Conservation (phyloP, 35 echinoderm and acorn worm genomes). For the Apostichopus parvimensis region DNA sequence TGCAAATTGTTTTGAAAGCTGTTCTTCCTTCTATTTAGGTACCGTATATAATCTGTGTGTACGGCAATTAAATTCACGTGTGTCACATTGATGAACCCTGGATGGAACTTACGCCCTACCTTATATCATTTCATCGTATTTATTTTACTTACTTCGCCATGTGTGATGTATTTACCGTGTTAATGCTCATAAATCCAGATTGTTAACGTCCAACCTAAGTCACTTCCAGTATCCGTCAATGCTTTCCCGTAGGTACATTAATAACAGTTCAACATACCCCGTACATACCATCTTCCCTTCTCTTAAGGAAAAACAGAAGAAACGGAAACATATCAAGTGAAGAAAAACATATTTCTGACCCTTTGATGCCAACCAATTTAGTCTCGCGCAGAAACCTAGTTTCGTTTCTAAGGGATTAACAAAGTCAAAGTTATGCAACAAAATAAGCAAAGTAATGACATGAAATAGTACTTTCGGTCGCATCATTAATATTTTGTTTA, state of each 20-base stretch:
- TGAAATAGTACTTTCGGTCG: not conserved
- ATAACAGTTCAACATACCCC: not conserved
- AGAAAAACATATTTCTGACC: not conserved
- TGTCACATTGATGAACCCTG: no score
- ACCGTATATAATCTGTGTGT: no score
- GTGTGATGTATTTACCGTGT: constrained; percentile 3
- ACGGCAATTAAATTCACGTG: no score
- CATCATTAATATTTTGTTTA: not conserved
- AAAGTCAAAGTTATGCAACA: constrained; percentile 4
- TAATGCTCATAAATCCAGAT: constrained; percentile 27
- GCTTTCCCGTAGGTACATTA: not conserved
- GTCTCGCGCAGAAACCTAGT: not conserved
- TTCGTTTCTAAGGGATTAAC: not conserved
- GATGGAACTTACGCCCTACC: not conserved
- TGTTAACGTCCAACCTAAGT: not conserved
- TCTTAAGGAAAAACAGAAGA: not conserved
- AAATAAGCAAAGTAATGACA: not conserved
- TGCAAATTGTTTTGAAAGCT: no score
- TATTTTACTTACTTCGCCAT: constrained; percentile 11
- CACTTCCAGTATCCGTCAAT: not conserved
- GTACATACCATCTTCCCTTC: not conserved
- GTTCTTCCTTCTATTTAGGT: no score
- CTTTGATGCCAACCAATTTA: not conserved
- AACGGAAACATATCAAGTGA: not conserved
- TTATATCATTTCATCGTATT: constrained; percentile 22